Conservation (phyloP, 2,888 invertebrate species). For the Ennomos erosarius region DNA sequence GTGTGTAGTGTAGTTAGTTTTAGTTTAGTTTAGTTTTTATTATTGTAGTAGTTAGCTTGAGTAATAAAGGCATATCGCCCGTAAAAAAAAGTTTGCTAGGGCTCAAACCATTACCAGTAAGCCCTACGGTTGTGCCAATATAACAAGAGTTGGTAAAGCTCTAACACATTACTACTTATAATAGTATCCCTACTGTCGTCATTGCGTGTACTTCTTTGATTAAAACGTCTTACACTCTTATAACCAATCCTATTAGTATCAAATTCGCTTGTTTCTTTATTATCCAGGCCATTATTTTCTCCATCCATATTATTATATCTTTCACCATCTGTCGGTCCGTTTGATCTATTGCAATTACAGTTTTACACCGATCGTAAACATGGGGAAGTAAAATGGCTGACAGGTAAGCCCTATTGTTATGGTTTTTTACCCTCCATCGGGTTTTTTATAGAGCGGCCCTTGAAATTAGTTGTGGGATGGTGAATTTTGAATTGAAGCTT, state of each 20-base stretch:
- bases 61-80: too few relatives aligned
- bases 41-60: too few relatives aligned
- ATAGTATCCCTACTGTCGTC: conserved; percentile 1
- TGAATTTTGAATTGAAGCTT: conserved; percentile 21
- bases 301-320: conserved; percentile 52
- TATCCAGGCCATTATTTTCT: conserved; percentile 37
- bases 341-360: conserved; percentile 80
- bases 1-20: too few relatives aligned
- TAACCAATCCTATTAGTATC: conserved; percentile 15
- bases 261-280: conserved; percentile 23
- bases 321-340: conserved; percentile 63
- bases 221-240: conserved; percentile 17
- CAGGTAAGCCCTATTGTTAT: conserved; percentile 77
- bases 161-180: neutral
- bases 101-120: too few relatives aligned
- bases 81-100: too few relatives aligned
- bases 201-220: conserved; percentile 8
- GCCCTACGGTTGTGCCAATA: too few relatives aligned
- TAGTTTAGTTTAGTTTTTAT: too few relatives aligned
- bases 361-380: conserved; percentile 78
- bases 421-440: conserved; percentile 58
- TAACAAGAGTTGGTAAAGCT: too few relatives aligned
- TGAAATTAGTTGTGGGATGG: conserved; percentile 39
- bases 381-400: conserved; percentile 65
- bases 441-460: conserved; percentile 43